Evolutionary conservation across 2,113 vertebrate genomes (phyloP), one percentile per base, ranked within the genome.

Genomic region (Coregonus clupeaformis): DNA sequence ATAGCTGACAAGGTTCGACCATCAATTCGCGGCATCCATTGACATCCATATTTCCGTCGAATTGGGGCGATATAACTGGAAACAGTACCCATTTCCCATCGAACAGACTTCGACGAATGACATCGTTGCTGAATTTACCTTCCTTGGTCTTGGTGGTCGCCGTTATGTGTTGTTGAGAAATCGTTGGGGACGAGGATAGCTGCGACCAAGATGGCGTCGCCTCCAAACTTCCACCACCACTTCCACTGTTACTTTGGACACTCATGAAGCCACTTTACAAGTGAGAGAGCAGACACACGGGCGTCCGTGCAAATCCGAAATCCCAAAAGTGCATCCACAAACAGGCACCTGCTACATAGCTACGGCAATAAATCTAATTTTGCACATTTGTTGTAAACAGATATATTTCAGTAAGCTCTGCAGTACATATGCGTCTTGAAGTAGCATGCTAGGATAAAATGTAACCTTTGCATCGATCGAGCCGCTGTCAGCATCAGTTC

Each of bases 171-270:
- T 94, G 94, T 92, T 94, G 94, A 92, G 94, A 94, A 94, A 94
- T 91, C 90, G 94, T 94, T 91, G 95, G 95, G 93, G 95, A 96
- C 94, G 94, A 94, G 94, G 95, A 96, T 94, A 95, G 94, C 95
- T 92, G 95, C 94, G 96, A 96, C 95, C 95, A 97, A 97, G 96
- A 97, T 97, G 96, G 96, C 96, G 95, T 92, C 95, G 95, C 95
- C 96, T 97, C 96, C 96, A 97, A 97, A 97, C 96, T 96, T 97
- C 95, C 92, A 93, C 95, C 91, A 92, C 90, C 90, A 91, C 91
- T 93, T 91, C 90, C 95, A 94, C 95, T 95, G 95, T 95, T 95
- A 96, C 96, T 97, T 96, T 96, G 96, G 95, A 97, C 95, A 96
- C 95, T 97, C 95, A 97, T 97, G 94, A 94, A 97, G 96, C 94